Evolutionary conservation across 2,797 vertebrate species (phyloP).

Genomic region (Aselliscus stoliczkanus): DNA sequence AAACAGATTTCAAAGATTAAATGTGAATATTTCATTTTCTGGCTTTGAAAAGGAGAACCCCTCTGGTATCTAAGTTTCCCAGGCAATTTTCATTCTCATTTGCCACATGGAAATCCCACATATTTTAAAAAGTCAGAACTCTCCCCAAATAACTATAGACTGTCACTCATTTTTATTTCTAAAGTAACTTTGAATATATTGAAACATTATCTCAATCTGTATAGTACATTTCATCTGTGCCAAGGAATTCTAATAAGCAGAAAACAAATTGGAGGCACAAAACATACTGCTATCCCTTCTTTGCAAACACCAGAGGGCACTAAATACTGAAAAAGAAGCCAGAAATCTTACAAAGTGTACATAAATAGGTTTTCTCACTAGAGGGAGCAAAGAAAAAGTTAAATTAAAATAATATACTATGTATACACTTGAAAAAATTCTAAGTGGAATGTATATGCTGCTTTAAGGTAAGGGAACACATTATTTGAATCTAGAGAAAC

Average conservation of each 20-base stretch:
- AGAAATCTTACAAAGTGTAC: neutral
- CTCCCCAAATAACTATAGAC: neutral
- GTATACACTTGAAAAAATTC: neutral
- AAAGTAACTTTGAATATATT: neutral
- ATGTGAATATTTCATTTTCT: neutral
- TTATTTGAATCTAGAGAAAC: neutral
- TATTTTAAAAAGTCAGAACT: neutral
- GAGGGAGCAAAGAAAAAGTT: slow-evolving; percentile 9
- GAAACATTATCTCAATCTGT: neutral
- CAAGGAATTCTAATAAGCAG: neutral
- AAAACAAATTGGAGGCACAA: neutral
- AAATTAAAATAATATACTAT: neutral
- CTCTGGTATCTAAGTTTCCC: neutral
- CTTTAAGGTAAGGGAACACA: neutral
- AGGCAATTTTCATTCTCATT: neutral
- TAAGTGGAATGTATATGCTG: neutral
- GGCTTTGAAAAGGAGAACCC: neutral
- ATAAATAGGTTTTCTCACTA: neutral
- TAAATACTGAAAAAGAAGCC: slow-evolving; percentile 29
- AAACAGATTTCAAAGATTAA: neutral
- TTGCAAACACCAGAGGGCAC: slow-evolving; percentile 64
- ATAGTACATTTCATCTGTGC: neutral
- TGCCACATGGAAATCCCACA: neutral
- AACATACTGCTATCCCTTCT: neutral
- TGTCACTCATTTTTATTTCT: neutral